Evolutionary conservation across 2,888 invertebrate genomes (phyloP).

Genomic region (Catocala nupta): DNA sequence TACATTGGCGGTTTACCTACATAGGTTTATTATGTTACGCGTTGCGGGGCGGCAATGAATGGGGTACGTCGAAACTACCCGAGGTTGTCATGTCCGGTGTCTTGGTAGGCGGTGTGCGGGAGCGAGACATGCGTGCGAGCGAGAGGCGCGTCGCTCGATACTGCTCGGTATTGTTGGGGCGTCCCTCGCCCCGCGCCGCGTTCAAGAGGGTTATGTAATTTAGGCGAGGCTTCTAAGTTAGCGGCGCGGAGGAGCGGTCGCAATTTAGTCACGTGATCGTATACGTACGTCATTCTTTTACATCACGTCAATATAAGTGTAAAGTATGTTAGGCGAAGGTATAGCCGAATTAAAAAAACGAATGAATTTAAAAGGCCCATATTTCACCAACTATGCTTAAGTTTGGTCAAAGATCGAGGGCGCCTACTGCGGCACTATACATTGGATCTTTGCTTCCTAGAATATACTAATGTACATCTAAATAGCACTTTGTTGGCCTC

Average conservation of each 20-base stretch:
- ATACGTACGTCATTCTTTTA: neutral
- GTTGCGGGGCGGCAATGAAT: constrained; percentile 61
- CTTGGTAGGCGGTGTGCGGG: constrained; percentile 30
- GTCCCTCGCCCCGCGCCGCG: constrained; percentile 58
- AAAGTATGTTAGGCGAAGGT: too few relatives aligned
- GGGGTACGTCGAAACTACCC: constrained; percentile 56
- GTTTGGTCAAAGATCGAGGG: too few relatives aligned
- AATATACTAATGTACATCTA: too few relatives aligned
- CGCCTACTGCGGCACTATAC: too few relatives aligned
- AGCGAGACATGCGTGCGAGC: constrained; percentile 52
- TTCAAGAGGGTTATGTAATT: constrained; percentile 64
- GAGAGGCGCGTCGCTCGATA: constrained; percentile 70
- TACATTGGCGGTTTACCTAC: constrained; percentile 61
- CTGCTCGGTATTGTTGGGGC: constrained; percentile 69
- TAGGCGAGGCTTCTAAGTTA: constrained; percentile 44
- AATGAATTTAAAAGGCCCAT: too few relatives aligned
- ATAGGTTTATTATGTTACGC: constrained; percentile 53
- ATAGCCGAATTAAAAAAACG: too few relatives aligned
- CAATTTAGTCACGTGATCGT: constrained; percentile 2
- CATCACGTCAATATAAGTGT: too few relatives aligned
- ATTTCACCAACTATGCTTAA: too few relatives aligned
- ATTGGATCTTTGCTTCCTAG: too few relatives aligned
- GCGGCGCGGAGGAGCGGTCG: constrained; percentile 28
- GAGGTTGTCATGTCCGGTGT: constrained; percentile 53
- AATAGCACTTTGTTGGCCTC: too few relatives aligned